Evolutionary conservation across 2,113 vertebrate species (phyloP).

Genomic region (Chionomys nivalis): DNA sequence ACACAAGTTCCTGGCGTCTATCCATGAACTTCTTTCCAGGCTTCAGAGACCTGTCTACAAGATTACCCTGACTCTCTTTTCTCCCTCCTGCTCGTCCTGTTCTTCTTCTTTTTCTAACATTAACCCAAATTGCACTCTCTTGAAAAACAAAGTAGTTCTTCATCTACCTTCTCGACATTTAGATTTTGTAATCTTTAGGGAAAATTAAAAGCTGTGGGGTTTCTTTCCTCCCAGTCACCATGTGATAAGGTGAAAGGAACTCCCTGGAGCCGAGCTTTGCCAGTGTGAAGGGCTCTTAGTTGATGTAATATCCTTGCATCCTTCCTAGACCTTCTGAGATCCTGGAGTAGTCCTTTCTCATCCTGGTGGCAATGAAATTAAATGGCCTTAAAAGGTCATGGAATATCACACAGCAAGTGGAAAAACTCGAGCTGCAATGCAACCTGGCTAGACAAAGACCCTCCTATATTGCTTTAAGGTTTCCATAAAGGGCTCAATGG

Average conservation of each 20-base stretch:
- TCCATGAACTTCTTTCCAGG: not conserved
- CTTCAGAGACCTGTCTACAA: slow-evolving; percentile 33
- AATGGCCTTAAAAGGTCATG: not conserved
- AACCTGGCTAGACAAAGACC: not conserved
- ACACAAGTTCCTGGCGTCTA: not conserved
- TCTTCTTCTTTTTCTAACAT: not conserved
- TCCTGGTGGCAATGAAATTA: not conserved
- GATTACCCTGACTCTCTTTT: not conserved
- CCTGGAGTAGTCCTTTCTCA: not conserved
- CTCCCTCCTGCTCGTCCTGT: not conserved
- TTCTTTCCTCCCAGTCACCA: not conserved
- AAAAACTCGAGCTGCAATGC: not conserved
- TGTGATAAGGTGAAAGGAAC: not conserved
- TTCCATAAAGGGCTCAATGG: not conserved
- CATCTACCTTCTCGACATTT: not conserved
- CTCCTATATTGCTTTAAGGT: not conserved
- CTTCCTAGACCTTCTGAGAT: not conserved
- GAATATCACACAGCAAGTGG: not conserved
- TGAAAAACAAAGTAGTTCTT: not conserved
- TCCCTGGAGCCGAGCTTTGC: not conserved
- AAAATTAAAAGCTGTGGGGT: not conserved
- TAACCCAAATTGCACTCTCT: not conserved
- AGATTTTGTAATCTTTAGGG: not conserved
- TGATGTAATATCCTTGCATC: too few relatives aligned
- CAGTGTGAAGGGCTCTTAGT: not conserved